Conservation (phyloP, 2,113 vertebrate genomes). For the Chloebia gouldiae region DNA sequence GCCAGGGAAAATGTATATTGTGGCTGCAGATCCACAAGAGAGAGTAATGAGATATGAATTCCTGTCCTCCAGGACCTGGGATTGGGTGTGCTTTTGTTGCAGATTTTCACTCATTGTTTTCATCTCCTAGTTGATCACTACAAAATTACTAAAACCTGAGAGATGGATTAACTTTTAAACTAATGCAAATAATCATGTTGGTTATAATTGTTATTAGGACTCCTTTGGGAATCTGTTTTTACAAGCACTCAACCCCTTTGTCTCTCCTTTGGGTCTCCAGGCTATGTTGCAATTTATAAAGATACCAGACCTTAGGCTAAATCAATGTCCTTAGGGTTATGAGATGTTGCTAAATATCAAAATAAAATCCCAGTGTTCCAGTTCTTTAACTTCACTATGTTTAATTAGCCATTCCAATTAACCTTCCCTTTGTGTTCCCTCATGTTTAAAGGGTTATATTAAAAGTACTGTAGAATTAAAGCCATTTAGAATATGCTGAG, state of each 20-base stretch:
- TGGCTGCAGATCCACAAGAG: neutral
- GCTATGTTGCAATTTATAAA: constrained; percentile 59
- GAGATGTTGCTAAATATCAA: constrained; percentile 52
- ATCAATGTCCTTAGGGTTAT: constrained; percentile 64
- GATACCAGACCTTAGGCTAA: constrained; percentile 55
- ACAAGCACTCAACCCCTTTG: constrained; percentile 57
- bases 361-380: constrained; percentile 54
- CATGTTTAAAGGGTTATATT: constrained; percentile 67
- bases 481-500: constrained; percentile 50
- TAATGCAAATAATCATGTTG: constrained; percentile 65
- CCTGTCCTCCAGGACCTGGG: neutral
- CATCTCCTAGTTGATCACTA: neutral
- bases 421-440: constrained; percentile 69
- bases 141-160: constrained; percentile 38
- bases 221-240: constrained; percentile 70
- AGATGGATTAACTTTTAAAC: constrained; percentile 67
- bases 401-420: constrained; percentile 71
- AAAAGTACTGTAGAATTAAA: constrained; percentile 54
- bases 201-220: constrained; percentile 64
- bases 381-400: constrained; percentile 67
- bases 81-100: neutral
- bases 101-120: neutral
- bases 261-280: constrained; percentile 46
- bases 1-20: neutral
- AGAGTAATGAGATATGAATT: neutral